A percentile compares a stretch with the other conserved stretches of the same genome.
Conservation (phyloP, 2,888 invertebrate species). For the Cryptophagus acutangulus region DNA sequence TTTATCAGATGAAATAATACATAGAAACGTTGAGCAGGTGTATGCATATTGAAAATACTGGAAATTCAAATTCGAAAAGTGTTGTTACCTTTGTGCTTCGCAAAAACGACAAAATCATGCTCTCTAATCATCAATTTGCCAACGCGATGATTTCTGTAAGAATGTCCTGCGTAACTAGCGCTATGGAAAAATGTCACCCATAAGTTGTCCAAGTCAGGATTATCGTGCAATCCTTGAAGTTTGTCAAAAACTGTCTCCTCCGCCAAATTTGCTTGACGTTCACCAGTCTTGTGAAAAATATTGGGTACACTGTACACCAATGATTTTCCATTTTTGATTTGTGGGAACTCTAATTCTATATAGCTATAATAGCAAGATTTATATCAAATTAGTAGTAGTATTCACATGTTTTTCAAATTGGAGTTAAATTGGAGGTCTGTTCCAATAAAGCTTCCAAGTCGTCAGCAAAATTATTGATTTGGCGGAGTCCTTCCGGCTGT, state of each 20-base stretch:
- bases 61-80: neutral
- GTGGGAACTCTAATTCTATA: constrained; percentile 39
- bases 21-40: neutral
- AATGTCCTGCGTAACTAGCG: constrained; percentile 40
- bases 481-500: no score
- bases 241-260: constrained; percentile 36
- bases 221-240: constrained; percentile 26
- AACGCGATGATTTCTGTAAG: constrained; percentile 38
- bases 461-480: no score
- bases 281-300: constrained; percentile 34
- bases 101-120: constrained; percentile 43
- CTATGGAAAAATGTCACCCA: constrained; percentile 43
- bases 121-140: constrained; percentile 43
- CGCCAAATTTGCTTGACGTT: constrained; percentile 38
- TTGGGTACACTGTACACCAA: constrained; percentile 38
- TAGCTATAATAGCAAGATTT: constrained; percentile 39
- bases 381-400: no score
- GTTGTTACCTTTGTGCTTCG: constrained; percentile 34
- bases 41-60: neutral
- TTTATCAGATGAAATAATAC: neutral
- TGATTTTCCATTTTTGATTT: constrained; percentile 18
- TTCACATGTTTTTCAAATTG: no score
- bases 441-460: no score
- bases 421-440: no score
- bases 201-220: constrained; percentile 14